A percentile compares a stretch with the other conserved stretches of the same genome.
phyloP scores from a whole-genome alignment of 2,113 vertebrate genomes.

The Ceratotherium simum region DNA sequence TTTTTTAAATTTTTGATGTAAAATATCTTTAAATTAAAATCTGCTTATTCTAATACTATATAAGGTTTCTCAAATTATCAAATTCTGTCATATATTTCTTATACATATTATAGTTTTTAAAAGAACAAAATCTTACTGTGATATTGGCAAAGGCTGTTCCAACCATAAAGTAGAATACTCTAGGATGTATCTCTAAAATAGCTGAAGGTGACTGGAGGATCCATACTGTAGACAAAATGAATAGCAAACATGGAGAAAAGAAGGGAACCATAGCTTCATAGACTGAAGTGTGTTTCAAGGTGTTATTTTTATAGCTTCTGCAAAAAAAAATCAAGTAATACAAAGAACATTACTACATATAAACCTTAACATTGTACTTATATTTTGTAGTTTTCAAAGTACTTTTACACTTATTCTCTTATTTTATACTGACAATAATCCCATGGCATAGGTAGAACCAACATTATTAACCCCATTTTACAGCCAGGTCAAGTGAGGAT shows the following conservation, averaged over 20 bases:
- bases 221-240: conserved; percentile 93
- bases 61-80: background rate
- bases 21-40: conserved; percentile 35
- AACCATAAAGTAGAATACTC: conserved; percentile 97
- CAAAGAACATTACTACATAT: conserved; percentile 68
- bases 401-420: background rate
- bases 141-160: conserved; percentile 98
- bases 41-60: background rate
- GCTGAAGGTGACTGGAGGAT: conserved; percentile 90
- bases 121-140: conserved; percentile 90
- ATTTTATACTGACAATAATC: background rate
- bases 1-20: conserved; percentile 14
- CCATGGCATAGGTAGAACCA: background rate
- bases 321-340: conserved; percentile 71
- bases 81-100: conserved; percentile 16
- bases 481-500: background rate
- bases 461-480: background rate
- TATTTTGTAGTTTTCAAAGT: conserved; percentile 23
- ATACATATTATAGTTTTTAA: background rate
- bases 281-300: conserved; percentile 93
- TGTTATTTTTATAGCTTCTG: conserved; percentile 93
- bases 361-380: background rate
- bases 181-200: conserved; percentile 93
- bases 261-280: conserved; percentile 96
- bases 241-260: conserved; percentile 94